Conservation (phyloP, 2,888 invertebrate species). For the Morpho achilles region DNA sequence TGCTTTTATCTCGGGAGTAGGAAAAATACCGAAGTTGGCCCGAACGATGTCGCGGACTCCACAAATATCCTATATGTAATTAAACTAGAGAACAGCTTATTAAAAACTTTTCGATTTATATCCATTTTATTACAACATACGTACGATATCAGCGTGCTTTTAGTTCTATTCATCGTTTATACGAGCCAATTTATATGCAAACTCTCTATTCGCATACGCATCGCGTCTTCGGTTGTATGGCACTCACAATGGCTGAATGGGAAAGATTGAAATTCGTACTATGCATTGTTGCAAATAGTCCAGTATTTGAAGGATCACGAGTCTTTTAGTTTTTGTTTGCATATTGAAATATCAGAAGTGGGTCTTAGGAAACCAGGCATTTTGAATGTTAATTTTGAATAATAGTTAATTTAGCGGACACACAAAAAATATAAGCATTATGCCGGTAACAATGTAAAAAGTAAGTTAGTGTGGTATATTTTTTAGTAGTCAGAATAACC, state of each 20-base stretch:
- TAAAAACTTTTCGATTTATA: constrained; percentile 1
- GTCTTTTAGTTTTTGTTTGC: neutral
- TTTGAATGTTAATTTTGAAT: too few relatives aligned
- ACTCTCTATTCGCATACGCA: constrained; percentile 10
- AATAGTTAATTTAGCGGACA: too few relatives aligned
- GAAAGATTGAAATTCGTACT: constrained; percentile 28
- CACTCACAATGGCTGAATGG: constrained; percentile 21
- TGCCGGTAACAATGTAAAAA: too few relatives aligned
- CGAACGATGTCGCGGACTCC: too few relatives aligned
- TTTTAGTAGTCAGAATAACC: too few relatives aligned
- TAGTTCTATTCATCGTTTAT: neutral
- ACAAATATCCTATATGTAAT: too few relatives aligned
- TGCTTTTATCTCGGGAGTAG: too few relatives aligned
- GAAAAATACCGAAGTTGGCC: too few relatives aligned
- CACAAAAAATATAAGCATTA: too few relatives aligned
- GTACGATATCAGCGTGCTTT: neutral
- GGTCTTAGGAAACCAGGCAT: too few relatives aligned
- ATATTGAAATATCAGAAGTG: neutral
- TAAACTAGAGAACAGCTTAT: neutral
- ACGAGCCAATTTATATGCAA: constrained; percentile 14
- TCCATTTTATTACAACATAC: neutral
- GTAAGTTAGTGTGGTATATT: too few relatives aligned
- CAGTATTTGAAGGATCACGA: constrained; percentile 5
- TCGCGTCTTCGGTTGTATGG: constrained; percentile 17
- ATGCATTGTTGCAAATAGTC: constrained; percentile 16